Evolutionary conservation across 2,113 vertebrate genomes (phyloP).

Genomic region (Leuciscus idus): DNA sequence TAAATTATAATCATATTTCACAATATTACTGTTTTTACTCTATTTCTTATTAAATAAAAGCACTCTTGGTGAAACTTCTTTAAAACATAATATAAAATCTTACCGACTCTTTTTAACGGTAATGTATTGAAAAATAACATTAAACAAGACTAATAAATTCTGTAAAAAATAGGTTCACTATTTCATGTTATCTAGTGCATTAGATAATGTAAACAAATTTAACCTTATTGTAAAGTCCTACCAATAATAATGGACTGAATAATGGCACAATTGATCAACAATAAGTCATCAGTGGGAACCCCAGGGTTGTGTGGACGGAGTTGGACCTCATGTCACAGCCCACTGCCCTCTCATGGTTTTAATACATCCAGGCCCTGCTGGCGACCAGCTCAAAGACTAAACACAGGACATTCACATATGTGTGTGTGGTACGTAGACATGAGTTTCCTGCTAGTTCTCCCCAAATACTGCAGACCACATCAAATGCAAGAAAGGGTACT

Average conservation of each 20-base stretch:
- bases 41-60: too few relatives aligned
- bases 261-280: neutral
- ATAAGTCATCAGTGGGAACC: neutral
- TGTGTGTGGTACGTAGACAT: constrained; percentile 25
- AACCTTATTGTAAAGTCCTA: neutral
- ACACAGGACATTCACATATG: constrained; percentile 37
- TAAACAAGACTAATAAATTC: too few relatives aligned
- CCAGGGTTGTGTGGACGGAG: neutral
- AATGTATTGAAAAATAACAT: too few relatives aligned
- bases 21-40: too few relatives aligned
- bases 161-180: too few relatives aligned
- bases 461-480: constrained; percentile 40
- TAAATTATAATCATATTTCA: too few relatives aligned
- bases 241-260: neutral
- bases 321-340: neutral
- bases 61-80: too few relatives aligned
- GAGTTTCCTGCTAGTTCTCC: constrained; percentile 23
- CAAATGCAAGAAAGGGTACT: neutral
- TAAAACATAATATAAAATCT: too few relatives aligned
- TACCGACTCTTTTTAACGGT: too few relatives aligned
- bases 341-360: constrained; percentile 29
- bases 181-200: neutral
- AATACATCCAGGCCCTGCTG: constrained; percentile 29
- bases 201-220: neutral
- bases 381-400: constrained; percentile 42